Evolutionary conservation across 2,888 invertebrate species (phyloP).

Genomic region (Nymphalis polychloros): DNA sequence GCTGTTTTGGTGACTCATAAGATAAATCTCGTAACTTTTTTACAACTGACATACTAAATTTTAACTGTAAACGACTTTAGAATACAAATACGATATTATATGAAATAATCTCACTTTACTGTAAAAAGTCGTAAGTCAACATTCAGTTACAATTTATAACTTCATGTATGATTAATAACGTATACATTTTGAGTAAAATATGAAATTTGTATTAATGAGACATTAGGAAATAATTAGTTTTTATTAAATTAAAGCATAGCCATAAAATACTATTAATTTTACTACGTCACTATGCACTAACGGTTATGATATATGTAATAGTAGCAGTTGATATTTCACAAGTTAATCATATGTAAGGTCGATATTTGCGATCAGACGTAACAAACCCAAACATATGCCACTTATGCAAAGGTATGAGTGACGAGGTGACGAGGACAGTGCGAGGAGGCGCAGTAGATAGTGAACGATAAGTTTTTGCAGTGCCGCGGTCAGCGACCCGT

Average conservation of each 20-base stretch:
- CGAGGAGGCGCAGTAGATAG: background rate
- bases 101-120: too few relatives aligned
- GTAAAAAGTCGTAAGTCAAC: too few relatives aligned
- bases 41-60: background rate
- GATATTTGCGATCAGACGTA: background rate
- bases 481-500: slow-evolving; percentile 19
- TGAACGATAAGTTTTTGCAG: slow-evolving; percentile 4
- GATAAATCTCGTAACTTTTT: background rate
- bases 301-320: background rate
- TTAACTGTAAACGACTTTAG: background rate
- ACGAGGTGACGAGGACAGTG: background rate
- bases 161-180: too few relatives aligned
- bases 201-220: too few relatives aligned
- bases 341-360: slow-evolving; percentile 18
- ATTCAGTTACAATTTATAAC: too few relatives aligned
- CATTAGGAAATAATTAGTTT: too few relatives aligned
- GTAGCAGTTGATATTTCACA: background rate
- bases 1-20: background rate
- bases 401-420: background rate
- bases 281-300: too few relatives aligned
- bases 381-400: slow-evolving; percentile 18
- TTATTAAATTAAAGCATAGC: too few relatives aligned
- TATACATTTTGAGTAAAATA: too few relatives aligned
- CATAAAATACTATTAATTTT: too few relatives aligned
- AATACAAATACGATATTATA: background rate